Percentiles rank a stretch among this genome's conserved stretches.
Conservation (phyloP, 2,113 vertebrate species). For the Atrichornis clamosus region DNA sequence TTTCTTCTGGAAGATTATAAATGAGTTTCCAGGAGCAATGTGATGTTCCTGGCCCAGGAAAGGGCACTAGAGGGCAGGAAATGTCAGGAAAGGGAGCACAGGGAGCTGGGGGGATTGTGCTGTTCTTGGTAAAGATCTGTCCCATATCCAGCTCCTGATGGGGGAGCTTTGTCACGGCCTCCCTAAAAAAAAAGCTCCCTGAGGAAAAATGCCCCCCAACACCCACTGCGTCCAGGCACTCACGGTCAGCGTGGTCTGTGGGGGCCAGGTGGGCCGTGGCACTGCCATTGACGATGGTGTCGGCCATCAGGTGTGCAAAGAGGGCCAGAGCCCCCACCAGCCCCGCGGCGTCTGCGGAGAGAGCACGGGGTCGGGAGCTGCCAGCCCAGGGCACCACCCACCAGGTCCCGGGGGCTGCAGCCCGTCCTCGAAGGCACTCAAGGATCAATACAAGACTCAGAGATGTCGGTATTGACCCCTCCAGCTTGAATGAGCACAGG, state of each 20-base stretch:
- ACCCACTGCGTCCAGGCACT: slow-evolving; percentile 46
- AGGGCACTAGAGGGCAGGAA: neutral
- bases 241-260: slow-evolving; percentile 89
- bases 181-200: neutral
- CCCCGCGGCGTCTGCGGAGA: slow-evolving; percentile 76
- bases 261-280: slow-evolving; percentile 92
- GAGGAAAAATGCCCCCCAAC: rapidly evolving
- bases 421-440: rapidly evolving
- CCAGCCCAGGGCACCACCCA: neutral
- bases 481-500: rapidly evolving
- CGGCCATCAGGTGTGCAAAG: slow-evolving; percentile 86
- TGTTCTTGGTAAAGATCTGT: neutral
- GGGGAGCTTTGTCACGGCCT: neutral
- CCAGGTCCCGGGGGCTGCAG: neutral
- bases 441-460: neutral
- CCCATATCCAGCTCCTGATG: neutral
- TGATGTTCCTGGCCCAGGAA: neutral
- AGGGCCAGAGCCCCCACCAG: slow-evolving; percentile 87
- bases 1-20: neutral
- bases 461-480: neutral
- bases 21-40: neutral
- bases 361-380: neutral
- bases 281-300: slow-evolving; percentile 87
- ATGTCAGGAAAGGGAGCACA: rapidly evolving
- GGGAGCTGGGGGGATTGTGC: neutral